Base-by-base conservation (phyloP, 2,113 vertebrate genomes). In the Podarcis muralis region DNA sequence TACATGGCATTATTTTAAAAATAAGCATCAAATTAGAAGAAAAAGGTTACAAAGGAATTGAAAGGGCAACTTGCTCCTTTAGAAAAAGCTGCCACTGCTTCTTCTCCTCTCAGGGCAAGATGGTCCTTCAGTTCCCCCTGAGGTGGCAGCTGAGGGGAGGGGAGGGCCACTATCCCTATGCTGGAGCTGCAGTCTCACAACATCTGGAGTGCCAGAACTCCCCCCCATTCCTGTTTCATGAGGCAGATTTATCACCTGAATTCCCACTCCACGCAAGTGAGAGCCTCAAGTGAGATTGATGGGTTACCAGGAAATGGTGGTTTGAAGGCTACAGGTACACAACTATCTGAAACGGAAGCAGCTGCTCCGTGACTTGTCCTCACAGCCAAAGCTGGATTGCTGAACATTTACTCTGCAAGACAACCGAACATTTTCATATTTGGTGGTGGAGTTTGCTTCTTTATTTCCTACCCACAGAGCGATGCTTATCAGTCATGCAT, bases 381-480 rank as follows among this genome's bases (percentile, higher is more conserved):
- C 80, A 81, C 27, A 27, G 9, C 65, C 25, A 1, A 0, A 11
- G 11, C 74, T 83, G 90, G 81, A 37, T 87, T 79, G 59, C 18
- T 90, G 69, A 76, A 4, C 8, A 0, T 18, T 43, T 77, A 81
- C 88, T 48, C 62, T 30, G 30, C 72, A n/a, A 23, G 68, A 57
- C 43, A 59, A 40, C 84, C 23, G 27, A 87, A 69, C 43, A 35
- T 87, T 74, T 91, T 84, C 16, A 80, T 77, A 74, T 71, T 82
- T 53, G 32, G 0, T 76, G 87, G 57, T 40, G 87, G 84, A 53
- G 72, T 87, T 81, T 81, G 69, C 40, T 37, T 83, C 80, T 76
- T 48, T 57, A 72, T 92, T 96, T 93, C 83, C 78, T 92, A n/a
- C 57, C 90, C 86, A 90, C 80, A 88, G 91, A 92, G 74, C 66